phyloP scores from a whole-genome alignment of 30 jellyfish, hydroid and myxozoan genomes.

The Rhopilema esculentum region DNA sequence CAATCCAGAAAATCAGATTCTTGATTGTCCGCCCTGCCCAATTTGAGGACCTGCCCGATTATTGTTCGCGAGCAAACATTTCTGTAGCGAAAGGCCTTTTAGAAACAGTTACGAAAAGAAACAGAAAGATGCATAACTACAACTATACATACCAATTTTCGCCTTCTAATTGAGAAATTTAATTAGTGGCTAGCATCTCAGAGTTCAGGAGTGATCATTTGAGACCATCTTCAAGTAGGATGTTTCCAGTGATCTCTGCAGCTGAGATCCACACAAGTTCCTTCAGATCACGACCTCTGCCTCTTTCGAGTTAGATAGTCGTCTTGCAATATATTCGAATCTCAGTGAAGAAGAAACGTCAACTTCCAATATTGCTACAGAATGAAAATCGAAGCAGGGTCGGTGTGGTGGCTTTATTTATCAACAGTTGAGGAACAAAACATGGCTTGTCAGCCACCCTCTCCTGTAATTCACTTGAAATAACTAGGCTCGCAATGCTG shows the following conservation, averaged over 20 bases:
- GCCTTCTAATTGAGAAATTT: not conserved
- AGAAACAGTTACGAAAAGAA: conserved; percentile 27
- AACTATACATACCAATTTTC: not conserved
- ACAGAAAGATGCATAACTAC: not conserved
- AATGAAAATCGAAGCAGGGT: not conserved
- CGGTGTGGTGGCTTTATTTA: not conserved
- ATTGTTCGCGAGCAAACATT: conserved; percentile 25
- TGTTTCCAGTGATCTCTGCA: not conserved
- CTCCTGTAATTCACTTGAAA: conserved; percentile 16
- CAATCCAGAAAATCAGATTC: not conserved
- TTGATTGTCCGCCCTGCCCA: conserved; percentile 31
- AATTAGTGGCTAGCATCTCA: not conserved
- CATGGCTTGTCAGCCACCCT: conserved; percentile 52
- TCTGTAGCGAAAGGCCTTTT: conserved; percentile 4
- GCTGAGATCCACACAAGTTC: not conserved
- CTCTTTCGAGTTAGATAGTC: not conserved
- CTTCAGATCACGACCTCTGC: not conserved
- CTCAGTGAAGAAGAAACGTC: not conserved
- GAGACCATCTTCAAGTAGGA: not conserved
- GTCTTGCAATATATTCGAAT: not conserved
- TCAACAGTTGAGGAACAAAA: conserved; percentile 22
- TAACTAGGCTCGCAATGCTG: conserved; percentile 65
- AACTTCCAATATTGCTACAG: not conserved
- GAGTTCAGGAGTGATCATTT: not conserved
- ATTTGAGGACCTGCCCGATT: conserved; percentile 10